Evolutionary conservation across 2,113 vertebrate genomes (phyloP).

Genomic region (Scophthalmus maximus): DNA sequence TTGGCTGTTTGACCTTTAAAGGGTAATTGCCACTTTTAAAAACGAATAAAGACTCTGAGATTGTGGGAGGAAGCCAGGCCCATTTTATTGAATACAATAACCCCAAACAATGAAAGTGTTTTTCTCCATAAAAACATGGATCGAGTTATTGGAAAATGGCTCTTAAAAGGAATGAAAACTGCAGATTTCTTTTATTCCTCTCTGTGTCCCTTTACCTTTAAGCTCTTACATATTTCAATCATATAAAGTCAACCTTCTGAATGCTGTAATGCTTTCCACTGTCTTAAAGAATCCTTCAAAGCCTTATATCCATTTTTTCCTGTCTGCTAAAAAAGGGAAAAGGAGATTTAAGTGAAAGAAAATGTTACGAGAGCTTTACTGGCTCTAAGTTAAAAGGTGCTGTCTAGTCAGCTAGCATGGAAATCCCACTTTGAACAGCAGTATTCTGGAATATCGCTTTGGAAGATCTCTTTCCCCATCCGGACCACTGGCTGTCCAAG

Average conservation of each 20-base stretch:
- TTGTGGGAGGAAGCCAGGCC: conserved; percentile 64
- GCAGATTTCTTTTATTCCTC: conserved; percentile 34
- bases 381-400: conserved; percentile 70
- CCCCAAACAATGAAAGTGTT: conserved; percentile 74
- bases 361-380: conserved; percentile 63
- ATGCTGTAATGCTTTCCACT: conserved; percentile 28
- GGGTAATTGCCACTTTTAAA: conserved; percentile 83
- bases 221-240: conserved; percentile 68
- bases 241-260: conserved; percentile 53
- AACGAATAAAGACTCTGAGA: conserved; percentile 73
- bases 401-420: conserved; percentile 64
- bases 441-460: neutral
- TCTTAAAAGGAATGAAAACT: conserved; percentile 65
- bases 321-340: conserved; percentile 51
- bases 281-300: conserved; percentile 36
- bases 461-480: neutral
- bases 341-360: conserved; percentile 37
- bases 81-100: conserved; percentile 76
- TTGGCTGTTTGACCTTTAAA: conserved; percentile 84
- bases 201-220: conserved; percentile 37
- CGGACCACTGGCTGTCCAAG: conserved; percentile 36
- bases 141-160: conserved; percentile 58
- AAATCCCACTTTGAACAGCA: conserved; percentile 66
- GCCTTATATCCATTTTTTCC: conserved; percentile 33
- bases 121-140: conserved; percentile 74